Evolutionary conservation across 2,797 vertebrate species (phyloP), one percentile per base, ranked within the genome.

Genomic region (Cyclopterus lumpus): DNA sequence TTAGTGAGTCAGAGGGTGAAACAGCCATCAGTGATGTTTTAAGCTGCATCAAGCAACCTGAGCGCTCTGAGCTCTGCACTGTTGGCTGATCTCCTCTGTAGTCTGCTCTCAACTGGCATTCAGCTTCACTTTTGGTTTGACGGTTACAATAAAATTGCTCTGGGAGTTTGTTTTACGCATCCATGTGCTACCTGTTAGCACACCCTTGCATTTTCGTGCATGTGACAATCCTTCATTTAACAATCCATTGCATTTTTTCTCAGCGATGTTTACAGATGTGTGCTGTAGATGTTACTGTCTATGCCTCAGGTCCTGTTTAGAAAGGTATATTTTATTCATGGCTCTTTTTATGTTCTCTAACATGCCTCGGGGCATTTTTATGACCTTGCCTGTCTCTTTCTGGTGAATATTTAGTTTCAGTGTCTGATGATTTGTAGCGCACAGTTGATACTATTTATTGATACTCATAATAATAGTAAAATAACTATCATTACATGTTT

Each of bases 1-100:
- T 92, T 93, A 87, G 87, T 91, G 91, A 93, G 91, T 93, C 91
- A 90, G 91, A 91, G 93, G 92, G 90, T 92, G 89, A 93, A 93
- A 92, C 90, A 89, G 86, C 87, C 90, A 90, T 90, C 88, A 86
- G 86, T 87, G 88, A 91, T 91, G 92, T 90, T 92, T 91, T 89
- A 91, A 93, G 86, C 89, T 71, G 86, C 86, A 81, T 83, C 84
- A 70, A 77, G 87, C 79, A 88, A 90, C 88, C 90, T 84, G 84
- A 82, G 71, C 10, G 54, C 89, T 87, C 78, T 30, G 36, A 72
- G 80, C 84, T 84, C 67, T 48, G 75, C 44, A 75, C 88, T 54
- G 44, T 49, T 20, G 84, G 83, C 80, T 88, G 82, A 73, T 82
- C 84, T 77, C 69, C 54, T 85, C 76, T 81, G 76, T 65, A 75